Percentiles rank a stretch among this genome's conserved stretches.
Conservation (phyloP, 2,113 vertebrate genomes). For the Okapia johnstoni region DNA sequence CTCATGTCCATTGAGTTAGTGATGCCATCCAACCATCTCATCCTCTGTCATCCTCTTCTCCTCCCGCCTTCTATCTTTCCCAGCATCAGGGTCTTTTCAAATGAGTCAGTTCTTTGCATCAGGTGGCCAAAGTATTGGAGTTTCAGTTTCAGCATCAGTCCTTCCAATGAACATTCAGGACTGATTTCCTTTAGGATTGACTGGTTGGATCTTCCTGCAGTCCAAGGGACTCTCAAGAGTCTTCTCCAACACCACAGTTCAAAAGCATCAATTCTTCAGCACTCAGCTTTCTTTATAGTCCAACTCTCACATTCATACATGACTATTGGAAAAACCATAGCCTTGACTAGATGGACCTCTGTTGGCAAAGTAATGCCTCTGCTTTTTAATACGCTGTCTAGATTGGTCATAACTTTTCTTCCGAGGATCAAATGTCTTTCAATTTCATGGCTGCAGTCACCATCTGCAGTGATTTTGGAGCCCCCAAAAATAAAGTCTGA, state of each 20-base stretch:
- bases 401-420: not conserved
- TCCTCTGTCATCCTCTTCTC: not conserved
- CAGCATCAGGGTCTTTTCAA: not conserved
- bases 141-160: not conserved
- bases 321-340: not conserved
- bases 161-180: not conserved
- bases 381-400: not conserved
- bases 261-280: not conserved
- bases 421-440: not conserved
- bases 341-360: not conserved
- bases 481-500: fast-evolving
- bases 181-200: not conserved
- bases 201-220: not conserved
- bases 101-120: not conserved
- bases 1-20: not conserved
- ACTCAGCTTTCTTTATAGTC: not conserved
- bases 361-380: not conserved
- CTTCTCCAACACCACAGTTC: not conserved
- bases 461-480: not conserved
- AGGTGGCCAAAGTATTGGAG: not conserved
- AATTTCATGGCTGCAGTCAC: not conserved
- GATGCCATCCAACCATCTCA: not conserved
- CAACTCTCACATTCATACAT: not conserved
- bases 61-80: not conserved
- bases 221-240: not conserved